Conservation (phyloP, 2,888 invertebrate genomes). For the Agrilus cyanescens region DNA sequence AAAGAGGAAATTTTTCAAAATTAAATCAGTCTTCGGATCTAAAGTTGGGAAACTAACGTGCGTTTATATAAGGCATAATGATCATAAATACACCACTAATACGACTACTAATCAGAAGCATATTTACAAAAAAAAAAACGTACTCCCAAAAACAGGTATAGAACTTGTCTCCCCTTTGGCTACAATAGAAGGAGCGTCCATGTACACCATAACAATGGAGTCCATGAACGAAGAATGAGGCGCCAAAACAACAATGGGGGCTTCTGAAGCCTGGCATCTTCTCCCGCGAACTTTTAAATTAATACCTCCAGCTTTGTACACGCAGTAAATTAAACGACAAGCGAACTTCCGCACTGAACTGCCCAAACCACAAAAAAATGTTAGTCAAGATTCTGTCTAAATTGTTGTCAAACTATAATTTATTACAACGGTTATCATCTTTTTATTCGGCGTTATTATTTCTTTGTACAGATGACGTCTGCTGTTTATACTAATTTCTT, state of each 20-base stretch:
- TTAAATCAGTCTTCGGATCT: no score
- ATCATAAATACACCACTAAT: no score
- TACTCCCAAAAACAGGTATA: conserved; percentile 87
- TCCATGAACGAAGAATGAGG: conserved; percentile 91
- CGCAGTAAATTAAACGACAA: conserved; percentile 56
- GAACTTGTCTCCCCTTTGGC: conserved; percentile 75
- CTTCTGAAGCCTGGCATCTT: conserved; percentile 46
- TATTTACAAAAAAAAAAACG: conserved; percentile 17
- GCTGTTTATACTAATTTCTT: no score
- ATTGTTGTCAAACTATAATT: no score
- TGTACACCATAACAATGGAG: conserved; percentile 67
- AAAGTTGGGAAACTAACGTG: no score
- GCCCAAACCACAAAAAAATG: conserved; percentile 12
- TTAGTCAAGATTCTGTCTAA: background rate
- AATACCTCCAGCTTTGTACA: conserved; percentile 75
- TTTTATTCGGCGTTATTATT: no score
- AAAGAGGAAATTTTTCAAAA: no score
- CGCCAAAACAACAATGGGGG: conserved; percentile 75
- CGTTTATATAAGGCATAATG: background rate
- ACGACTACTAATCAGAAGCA: conserved; percentile 2
- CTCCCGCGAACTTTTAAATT: conserved; percentile 67
- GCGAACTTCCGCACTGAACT: conserved; percentile 46
- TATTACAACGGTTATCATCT: no score
- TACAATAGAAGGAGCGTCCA: conserved; percentile 80
- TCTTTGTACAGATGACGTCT: no score